Evolutionary conservation across 1,140 invertebrate species (phyloP).

Genomic region (Drosophila rufa): DNA sequence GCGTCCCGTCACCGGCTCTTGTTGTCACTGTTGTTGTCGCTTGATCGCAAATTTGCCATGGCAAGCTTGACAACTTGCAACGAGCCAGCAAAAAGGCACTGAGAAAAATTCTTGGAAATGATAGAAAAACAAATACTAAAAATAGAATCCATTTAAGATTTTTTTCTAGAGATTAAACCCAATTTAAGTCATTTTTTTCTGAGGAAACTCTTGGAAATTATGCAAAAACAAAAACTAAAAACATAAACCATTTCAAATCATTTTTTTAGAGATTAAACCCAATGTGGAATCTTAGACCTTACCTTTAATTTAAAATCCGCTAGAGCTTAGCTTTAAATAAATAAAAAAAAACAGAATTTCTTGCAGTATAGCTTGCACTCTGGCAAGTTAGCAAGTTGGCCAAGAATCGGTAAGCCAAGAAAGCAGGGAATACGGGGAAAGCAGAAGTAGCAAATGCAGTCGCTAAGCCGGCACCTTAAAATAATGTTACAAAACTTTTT

Average conservation of each 20-base stretch:
- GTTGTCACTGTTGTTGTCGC: slow-evolving; percentile 83
- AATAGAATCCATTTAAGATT: neutral
- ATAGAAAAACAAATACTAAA: neutral
- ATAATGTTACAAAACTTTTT: slow-evolving; percentile 80
- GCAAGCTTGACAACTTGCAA: slow-evolving; percentile 81
- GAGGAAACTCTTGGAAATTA: neutral
- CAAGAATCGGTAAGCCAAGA: neutral
- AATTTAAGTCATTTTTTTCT: no score
- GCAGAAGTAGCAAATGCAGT: slow-evolving; percentile 31
- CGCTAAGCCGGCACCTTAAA: slow-evolving; percentile 73
- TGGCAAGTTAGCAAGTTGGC: slow-evolving; percentile 2
- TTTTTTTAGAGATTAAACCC: no score
- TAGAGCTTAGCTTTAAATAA: no score
- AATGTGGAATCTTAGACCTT: no score
- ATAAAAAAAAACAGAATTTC: neutral
- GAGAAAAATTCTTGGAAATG: neutral
- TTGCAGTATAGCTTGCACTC: neutral
- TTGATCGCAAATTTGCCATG: slow-evolving; percentile 82
- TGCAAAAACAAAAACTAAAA: neutral
- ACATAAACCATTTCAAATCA: neutral
- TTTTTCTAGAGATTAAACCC: no score
- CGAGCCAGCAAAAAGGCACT: slow-evolving; percentile 9
- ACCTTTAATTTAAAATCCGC: no score
- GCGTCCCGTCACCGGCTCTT: slow-evolving; percentile 71
- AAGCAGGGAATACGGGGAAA: neutral